Conservation (phyloP, 2,888 invertebrate genomes). For the Deroplatys truncata region DNA sequence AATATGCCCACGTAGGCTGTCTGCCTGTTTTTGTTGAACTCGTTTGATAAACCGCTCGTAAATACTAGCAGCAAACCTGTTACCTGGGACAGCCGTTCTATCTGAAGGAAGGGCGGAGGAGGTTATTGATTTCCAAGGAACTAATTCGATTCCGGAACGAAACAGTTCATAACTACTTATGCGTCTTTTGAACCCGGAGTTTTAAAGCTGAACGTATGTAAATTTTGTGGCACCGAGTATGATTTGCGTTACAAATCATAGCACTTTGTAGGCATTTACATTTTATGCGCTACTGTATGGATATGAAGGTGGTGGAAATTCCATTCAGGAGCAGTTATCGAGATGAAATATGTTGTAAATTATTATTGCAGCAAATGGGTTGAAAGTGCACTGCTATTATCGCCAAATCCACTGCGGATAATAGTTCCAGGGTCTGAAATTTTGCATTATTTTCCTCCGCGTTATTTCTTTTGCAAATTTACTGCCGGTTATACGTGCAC, state of each 20-base stretch:
- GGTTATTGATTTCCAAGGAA: neutral
- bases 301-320: neutral
- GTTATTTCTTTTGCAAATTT: no score
- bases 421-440: no score
- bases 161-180: neutral
- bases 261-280: no score
- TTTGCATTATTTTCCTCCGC: no score
- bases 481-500: no score
- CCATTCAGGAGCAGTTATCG: neutral
- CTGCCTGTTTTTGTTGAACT: neutral
- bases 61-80: neutral
- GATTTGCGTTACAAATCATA: neutral
- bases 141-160: neutral
- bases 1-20: neutral
- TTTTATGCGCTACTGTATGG: neutral
- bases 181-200: neutral
- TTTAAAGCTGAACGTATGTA: neutral
- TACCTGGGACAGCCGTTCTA: neutral
- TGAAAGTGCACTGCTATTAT: no score
- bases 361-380: no score
- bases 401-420: no score
- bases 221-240: neutral
- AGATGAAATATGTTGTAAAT: neutral
- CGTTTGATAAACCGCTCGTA: neutral
- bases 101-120: neutral